These are phyloP conservation scores for Dysidea cf. avara DNA, from an alignment of 37 sponge, comb jelly and placozoan species.

Conservation along the genomic window DNA sequence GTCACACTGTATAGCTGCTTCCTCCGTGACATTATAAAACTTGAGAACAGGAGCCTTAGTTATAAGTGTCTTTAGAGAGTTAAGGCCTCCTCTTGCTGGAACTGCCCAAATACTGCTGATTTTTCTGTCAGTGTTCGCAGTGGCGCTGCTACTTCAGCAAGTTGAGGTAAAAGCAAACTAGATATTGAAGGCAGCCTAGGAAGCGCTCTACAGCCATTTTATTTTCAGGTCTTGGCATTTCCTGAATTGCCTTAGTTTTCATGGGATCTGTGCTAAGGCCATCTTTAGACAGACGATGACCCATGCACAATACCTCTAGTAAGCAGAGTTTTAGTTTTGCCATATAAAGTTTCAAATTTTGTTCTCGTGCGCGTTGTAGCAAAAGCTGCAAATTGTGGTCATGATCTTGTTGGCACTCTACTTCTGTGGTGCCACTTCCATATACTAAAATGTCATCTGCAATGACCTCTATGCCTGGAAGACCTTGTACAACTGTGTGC, in stretches of 20 bases:
- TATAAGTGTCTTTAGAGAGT: not conserved
- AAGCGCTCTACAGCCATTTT: constrained; percentile 6
- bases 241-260: constrained; percentile 7
- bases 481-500: constrained; percentile 17
- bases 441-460: constrained; percentile 36
- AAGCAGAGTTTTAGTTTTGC: not conserved
- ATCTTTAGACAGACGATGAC: not conserved
- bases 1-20: not conserved
- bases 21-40: constrained; percentile 22
- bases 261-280: constrained; percentile 5
- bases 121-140: too few relatives aligned
- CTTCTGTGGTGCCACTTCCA: constrained; percentile 13
- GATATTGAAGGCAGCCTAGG: constrained; percentile 6
- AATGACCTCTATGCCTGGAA: constrained; percentile 17
- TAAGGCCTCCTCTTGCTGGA: not conserved
- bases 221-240: constrained; percentile 3
- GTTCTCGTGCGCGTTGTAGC: constrained; percentile 9
- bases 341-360: not conserved
- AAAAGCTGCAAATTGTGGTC: not conserved
- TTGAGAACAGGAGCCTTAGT: too few relatives aligned
- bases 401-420: constrained; percentile 10
- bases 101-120: not conserved
- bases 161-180: constrained; percentile 12
- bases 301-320: too few relatives aligned
- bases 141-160: constrained; percentile 1